phyloP scores from a whole-genome alignment of 2,888 invertebrate species.

The Pseudococcus longispinus region DNA sequence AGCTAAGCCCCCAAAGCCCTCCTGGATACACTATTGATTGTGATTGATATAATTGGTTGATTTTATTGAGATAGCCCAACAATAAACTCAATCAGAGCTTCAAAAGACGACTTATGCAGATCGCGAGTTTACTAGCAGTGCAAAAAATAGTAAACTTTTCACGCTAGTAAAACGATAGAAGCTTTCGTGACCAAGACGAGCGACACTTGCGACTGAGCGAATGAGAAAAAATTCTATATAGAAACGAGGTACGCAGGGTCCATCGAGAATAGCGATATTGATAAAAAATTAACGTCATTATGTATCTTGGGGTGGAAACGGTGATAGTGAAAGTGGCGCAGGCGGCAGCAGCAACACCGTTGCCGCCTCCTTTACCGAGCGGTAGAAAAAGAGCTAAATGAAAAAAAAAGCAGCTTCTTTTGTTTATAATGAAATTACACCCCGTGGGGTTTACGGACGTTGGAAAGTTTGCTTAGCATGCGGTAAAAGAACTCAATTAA shows the following conservation, averaged over 20 bases:
- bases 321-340: neutral
- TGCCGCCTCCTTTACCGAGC: neutral
- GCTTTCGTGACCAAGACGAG: slow-evolving; percentile 3
- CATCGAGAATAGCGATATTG: slow-evolving; percentile 25
- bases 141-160: too few species aligned
- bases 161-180: neutral
- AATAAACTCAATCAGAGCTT: too few species aligned
- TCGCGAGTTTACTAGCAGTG: too few species aligned
- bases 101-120: too few species aligned
- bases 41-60: too few species aligned
- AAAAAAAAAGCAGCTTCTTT: slow-evolving; percentile 50
- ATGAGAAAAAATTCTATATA: too few species aligned
- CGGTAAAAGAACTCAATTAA: slow-evolving; percentile 56
- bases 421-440: slow-evolving; percentile 57
- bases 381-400: slow-evolving; percentile 24
- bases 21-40: too few species aligned
- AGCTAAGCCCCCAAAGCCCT: too few species aligned
- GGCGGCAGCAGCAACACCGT: neutral
- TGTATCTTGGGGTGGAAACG: neutral
- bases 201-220: neutral
- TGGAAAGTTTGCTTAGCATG: slow-evolving; percentile 57
- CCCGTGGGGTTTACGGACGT: slow-evolving; percentile 56
- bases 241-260: neutral
- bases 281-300: slow-evolving; percentile 39
- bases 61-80: too few species aligned